Conservation (phyloP, 2,888 invertebrate genomes). For the Anorthoa munda region DNA sequence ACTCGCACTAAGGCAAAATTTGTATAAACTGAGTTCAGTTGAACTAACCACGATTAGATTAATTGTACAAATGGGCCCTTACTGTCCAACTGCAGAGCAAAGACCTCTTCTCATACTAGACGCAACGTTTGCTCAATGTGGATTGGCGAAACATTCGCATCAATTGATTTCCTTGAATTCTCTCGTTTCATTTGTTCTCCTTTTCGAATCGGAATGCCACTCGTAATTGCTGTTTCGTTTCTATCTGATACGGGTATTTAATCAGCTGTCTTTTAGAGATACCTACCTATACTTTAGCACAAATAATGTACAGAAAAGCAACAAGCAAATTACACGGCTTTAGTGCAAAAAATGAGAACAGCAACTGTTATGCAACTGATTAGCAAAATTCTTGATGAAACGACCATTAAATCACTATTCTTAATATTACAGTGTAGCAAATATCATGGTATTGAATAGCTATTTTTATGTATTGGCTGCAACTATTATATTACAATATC, state of each 20-base stretch:
- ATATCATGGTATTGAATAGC: background rate
- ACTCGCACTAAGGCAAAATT: no score
- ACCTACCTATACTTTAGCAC: background rate
- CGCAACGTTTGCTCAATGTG: no score
- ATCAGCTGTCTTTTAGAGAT: constrained; percentile 3
- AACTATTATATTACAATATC: background rate
- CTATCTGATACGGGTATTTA: constrained; percentile 12
- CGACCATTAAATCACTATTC: background rate
- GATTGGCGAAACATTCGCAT: constrained; percentile 8
- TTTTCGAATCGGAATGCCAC: constrained; percentile 29
- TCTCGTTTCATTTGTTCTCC: background rate
- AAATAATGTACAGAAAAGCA: no score
- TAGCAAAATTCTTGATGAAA: background rate
- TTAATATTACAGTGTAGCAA: background rate
- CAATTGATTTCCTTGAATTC: constrained; percentile 27
- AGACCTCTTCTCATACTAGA: no score
- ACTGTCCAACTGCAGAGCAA: no score
- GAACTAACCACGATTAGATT: no score
- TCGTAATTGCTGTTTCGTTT: constrained; percentile 27
- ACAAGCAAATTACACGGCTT: no score
- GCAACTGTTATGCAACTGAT: no score
- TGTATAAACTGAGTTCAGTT: no score
- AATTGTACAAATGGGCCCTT: no score
- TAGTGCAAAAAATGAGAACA: no score
- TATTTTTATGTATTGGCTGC: background rate